Base-by-base conservation (phyloP, 1,140 invertebrate genomes). In the Phocides pigmalion region DNA sequence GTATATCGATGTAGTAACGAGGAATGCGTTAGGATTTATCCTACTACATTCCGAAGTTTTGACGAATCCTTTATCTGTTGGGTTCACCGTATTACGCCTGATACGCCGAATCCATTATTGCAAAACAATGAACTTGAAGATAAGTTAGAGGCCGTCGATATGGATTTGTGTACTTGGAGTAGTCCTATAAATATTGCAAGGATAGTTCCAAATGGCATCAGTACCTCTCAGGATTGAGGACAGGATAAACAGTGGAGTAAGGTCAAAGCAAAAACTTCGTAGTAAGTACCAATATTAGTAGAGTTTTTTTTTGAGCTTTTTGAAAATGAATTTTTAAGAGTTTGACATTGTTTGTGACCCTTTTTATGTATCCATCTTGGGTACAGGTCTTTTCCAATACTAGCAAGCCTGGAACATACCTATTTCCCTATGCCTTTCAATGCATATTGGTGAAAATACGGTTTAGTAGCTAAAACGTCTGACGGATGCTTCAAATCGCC, bases 1-100 rank as follows among this genome's bases (percentile, higher is more conserved):
- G 2, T 4, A 28, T 28, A 4, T 22, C 20, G 5, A 22, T 28
- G 25, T 28, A 8, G 5, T 3, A 3, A 22, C 2, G 20, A 8
- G 25, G 5, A 6, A 28, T 28, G 25, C 25, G 25, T 28, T 8
- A 8, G 25, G 25, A 6, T 28, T 28, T 8, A 8, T 28, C 25
- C 25, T 4, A 28, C 16, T 11, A 69, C 68, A 88, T 86, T 80
- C 81, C 81, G 51, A 79, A 51, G 63, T 8, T 79, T 84, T 84
- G 76, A 84, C 79, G 61, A 81, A 78, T 71, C 66, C 53, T 73
- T 79, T 86, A 86, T 84, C 85, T 65, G 58, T 50, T 53, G 49
- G 25, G 35, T 62, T 47, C 56, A 49, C 56, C 11, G 62, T 46
- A 3, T 19, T 59, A 41, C 46, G 32, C 2, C 4, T 59, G 37